Evolutionary conservation across 2,113 vertebrate genomes (phyloP), one percentile per base, ranked within the genome.

Genomic region (Collichthys lucidus): DNA sequence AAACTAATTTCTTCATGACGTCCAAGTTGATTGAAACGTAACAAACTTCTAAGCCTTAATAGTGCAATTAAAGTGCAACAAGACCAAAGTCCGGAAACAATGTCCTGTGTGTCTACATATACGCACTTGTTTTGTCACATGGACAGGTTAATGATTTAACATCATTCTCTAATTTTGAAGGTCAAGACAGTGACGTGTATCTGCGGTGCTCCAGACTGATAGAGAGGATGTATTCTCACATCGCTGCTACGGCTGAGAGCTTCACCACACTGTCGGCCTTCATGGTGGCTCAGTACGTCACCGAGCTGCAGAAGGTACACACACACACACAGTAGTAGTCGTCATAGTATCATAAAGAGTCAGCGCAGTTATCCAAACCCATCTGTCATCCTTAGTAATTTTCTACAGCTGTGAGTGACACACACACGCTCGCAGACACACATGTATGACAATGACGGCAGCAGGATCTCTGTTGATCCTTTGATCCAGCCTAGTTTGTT

Each of bases 251-350:
- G 64, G 92, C 97, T 1, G 96, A 99, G 72, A 93, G 94, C 67
- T 97, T 98, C 49, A 96, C 96, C 10, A 90, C 95, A 5, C 95
- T 97, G 81, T 97, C 97, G 22, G 92, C 96, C 77, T 99, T 98
- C 86, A 96, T 99, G 79, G 97, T 98, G 91, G 96, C 97, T 70
- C 96, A 97, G 57, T 99, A 98, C 19, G 95, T 99, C 90, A 95
- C 93, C 22, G 97, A 98, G 82, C 93, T 96, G 63, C 98, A 99
- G 90, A 99, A 97, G 98, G 98, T 99, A 96, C 11, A 24, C n/a
- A 22, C 71, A 49, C 35, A 74, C 11, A 49, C 53, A 44, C 42
- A 12, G 42, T 31, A 40, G 44, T 40, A 40, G 35, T 40, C 68
- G 56, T n/a, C 35, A 60, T 49, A 60, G 29, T 53, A 64, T 57